These are phyloP conservation scores for Crenichthys baileyi DNA, from an alignment of 2,797 vertebrate species.

Conservation along the genomic window DNA sequence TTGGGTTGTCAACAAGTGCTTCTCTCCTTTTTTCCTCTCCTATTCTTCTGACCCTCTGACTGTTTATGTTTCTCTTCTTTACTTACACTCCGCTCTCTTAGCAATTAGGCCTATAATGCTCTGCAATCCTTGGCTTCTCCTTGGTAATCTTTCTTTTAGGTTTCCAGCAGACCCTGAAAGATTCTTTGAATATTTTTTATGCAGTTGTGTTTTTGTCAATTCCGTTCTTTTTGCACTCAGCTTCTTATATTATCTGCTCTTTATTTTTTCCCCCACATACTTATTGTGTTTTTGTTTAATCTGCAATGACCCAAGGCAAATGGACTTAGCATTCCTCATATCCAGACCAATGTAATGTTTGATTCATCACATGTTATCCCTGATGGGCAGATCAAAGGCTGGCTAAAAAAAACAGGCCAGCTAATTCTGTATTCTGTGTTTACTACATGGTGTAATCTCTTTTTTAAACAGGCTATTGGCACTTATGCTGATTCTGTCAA, in stretches of 20 bases:
- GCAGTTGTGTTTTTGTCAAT: constrained; percentile 40
- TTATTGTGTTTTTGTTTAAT: constrained; percentile 60
- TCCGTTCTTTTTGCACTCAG: constrained; percentile 22
- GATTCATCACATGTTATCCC: constrained; percentile 62
- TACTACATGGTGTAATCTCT: constrained; percentile 67
- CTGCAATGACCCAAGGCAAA: constrained; percentile 55
- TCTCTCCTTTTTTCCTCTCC: constrained; percentile 40
- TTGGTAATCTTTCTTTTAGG: constrained; percentile 53
- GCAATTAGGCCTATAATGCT: constrained; percentile 43
- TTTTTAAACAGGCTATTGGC: constrained; percentile 55
- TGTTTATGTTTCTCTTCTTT: constrained; percentile 32
- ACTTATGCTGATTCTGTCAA: constrained; percentile 56
- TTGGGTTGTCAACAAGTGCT: constrained; percentile 69
- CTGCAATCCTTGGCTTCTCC: constrained; percentile 46
- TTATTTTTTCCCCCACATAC: constrained; percentile 29
- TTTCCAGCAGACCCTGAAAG: constrained; percentile 17
- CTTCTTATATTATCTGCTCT: constrained; percentile 26
- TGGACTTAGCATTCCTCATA: constrained; percentile 47
- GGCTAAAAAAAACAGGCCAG: constrained; percentile 38
- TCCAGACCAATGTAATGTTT: constrained; percentile 61
- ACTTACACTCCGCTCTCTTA: constrained; percentile 17
- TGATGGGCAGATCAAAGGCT: constrained; percentile 59
- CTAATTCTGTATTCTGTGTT: constrained; percentile 75
- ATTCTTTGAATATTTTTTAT: constrained; percentile 49
- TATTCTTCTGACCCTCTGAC: constrained; percentile 54